phyloP scores from a whole-genome alignment of 2,888 invertebrate genomes.

The Drosophila eohydei region DNA sequence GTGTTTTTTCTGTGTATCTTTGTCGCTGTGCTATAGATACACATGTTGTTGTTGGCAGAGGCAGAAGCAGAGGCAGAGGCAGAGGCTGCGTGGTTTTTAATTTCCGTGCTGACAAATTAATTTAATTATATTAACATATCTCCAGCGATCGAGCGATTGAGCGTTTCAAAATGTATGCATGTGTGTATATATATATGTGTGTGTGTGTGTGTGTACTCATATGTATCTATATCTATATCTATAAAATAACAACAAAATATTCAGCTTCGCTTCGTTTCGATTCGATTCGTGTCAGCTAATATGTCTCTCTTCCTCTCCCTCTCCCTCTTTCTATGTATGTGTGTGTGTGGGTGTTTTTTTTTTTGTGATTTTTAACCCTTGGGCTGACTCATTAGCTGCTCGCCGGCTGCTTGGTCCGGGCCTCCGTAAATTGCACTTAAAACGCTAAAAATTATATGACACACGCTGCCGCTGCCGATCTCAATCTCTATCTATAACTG shows the following conservation, averaged over 20 bases:
- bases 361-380: conserved; percentile 61
- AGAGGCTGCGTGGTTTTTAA: conserved; percentile 68
- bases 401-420: conserved; percentile 23
- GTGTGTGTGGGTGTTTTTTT: conserved; percentile 20
- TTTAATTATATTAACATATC: conserved; percentile 83
- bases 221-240: not conserved
- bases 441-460: conserved; percentile 79
- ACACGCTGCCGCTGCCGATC: conserved; percentile 57
- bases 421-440: conserved; percentile 73
- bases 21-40: conserved; percentile 57
- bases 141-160: conserved; percentile 72
- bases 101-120: conserved; percentile 81
- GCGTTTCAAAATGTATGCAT: conserved; percentile 32
- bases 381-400: conserved; percentile 71
- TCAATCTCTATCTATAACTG: conserved; percentile 23
- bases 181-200: not conserved
- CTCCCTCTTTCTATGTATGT: not conserved
- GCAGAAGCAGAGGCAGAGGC: conserved; percentile 18
- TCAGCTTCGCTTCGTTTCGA: conserved; percentile 38
- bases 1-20: conserved; percentile 50
- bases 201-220: not conserved
- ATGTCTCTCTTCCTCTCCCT: not conserved
- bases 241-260: conserved; percentile 9
- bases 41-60: conserved; percentile 12
- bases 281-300: conserved; percentile 31